Conservation (phyloP, 1,140 invertebrate genomes). For the Pteromalus puparum region DNA sequence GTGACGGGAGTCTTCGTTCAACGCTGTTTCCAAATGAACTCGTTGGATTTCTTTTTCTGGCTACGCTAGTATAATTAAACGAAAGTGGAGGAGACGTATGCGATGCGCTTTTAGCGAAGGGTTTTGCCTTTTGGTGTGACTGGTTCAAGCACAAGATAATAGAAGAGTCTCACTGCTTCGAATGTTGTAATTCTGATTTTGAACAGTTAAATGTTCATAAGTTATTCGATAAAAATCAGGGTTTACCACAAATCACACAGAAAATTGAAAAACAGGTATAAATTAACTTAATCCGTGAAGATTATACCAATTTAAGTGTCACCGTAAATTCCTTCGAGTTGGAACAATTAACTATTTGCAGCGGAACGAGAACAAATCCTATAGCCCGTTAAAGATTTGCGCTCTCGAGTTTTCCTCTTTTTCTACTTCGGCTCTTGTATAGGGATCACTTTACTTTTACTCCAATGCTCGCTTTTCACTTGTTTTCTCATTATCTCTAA, state of each 20-base stretch:
- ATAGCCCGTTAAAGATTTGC: not conserved
- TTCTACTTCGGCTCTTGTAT: not conserved
- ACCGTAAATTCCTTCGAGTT: constrained; percentile 22
- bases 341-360: constrained; percentile 10
- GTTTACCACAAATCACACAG: no score
- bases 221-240: no score
- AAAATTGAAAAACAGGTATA: not conserved
- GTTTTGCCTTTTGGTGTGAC: not conserved
- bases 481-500: constrained; percentile 12
- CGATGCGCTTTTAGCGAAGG: not conserved
- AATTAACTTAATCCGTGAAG: not conserved
- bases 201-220: no score
- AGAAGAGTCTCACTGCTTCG: no score
- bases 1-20: not conserved
- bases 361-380: not conserved
- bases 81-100: not conserved
- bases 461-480: not conserved
- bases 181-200: no score
- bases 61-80: not conserved
- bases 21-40: not conserved
- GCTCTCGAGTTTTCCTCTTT: not conserved
- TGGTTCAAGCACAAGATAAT: no score
- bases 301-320: not conserved
- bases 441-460: not conserved
- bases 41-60: not conserved